Conservation (phyloP, 2,888 invertebrate species). For the Drosophila recens region DNA sequence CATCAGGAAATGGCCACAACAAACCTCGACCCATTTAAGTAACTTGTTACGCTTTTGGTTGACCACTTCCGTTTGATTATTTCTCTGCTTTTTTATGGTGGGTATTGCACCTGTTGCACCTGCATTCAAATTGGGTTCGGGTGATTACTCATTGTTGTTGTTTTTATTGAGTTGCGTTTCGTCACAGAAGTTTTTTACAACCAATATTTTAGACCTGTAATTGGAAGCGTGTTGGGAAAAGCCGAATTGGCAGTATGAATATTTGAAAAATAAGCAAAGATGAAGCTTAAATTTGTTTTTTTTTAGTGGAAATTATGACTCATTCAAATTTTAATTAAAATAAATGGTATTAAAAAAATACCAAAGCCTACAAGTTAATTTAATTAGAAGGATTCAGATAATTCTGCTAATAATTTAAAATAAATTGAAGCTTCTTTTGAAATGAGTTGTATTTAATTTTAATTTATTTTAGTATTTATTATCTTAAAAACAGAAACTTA, state of each 20-base stretch:
- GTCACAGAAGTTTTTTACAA: not conserved
- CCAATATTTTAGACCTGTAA: constrained; percentile 3
- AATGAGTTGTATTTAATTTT: too few species aligned
- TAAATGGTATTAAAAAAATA: too few species aligned
- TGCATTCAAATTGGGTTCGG: not conserved
- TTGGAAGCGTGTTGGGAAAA: constrained; percentile 4
- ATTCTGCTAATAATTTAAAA: too few species aligned
- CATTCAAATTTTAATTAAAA: too few species aligned
- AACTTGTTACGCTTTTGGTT: constrained; percentile 46
- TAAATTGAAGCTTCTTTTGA: too few species aligned
- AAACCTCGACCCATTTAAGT: constrained; percentile 51
- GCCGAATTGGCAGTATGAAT: not conserved
- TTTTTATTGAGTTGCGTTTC: constrained; percentile 1
- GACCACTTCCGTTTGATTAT: constrained; percentile 36
- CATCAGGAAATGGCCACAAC: constrained; percentile 43
- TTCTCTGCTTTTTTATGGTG: constrained; percentile 4
- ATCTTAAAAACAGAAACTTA: too few species aligned
- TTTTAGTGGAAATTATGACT: not conserved
- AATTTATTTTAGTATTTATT: too few species aligned
- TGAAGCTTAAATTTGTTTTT: not conserved
- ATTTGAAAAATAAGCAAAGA: not conserved
- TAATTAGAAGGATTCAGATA: too few species aligned
- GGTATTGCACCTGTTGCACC: constrained; percentile 49
- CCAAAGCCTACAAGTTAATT: too few species aligned
- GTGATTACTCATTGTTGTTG: not conserved